These are phyloP conservation scores for Cassiopea andromeda DNA, from an alignment of 30 jellyfish, hydroid and myxozoan genomes.

Conservation along the genomic window DNA sequence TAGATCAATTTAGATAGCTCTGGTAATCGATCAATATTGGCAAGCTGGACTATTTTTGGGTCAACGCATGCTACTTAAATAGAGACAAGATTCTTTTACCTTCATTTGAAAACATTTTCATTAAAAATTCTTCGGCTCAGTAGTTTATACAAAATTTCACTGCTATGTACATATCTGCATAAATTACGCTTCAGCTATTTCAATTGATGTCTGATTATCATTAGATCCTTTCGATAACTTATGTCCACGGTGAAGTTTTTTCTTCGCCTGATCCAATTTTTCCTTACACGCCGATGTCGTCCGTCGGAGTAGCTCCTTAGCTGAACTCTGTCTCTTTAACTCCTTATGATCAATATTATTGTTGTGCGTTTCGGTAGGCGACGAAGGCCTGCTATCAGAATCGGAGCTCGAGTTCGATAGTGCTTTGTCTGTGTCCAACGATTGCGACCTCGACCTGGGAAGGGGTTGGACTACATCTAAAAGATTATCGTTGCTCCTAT, in stretches of 20 bases:
- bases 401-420: slow-evolving; percentile 52
- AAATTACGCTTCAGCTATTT: neutral
- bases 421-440: slow-evolving; percentile 35
- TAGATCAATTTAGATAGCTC: too few species aligned
- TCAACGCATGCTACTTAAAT: too few species aligned
- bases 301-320: slow-evolving; percentile 69
- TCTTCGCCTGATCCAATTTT: slow-evolving; percentile 64
- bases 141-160: neutral
- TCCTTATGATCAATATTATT: slow-evolving; percentile 2
- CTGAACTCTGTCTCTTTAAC: slow-evolving; percentile 67
- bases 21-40: too few species aligned
- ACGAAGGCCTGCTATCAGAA: slow-evolving; percentile 60
- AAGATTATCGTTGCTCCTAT: slow-evolving; percentile 68
- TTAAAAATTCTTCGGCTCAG: too few species aligned
- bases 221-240: slow-evolving; percentile 17
- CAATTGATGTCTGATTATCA: neutral
- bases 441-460: slow-evolving; percentile 43
- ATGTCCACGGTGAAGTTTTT: slow-evolving; percentile 32
- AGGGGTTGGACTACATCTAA: slow-evolving; percentile 39
- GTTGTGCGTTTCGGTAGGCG: slow-evolving; percentile 20
- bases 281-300: slow-evolving; percentile 74
- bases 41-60: too few species aligned
- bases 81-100: too few species aligned
- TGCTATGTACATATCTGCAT: neutral
- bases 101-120: too few species aligned